Conservation (phyloP, 2,113 vertebrate genomes). For the Neopipo cinnamomea region DNA sequence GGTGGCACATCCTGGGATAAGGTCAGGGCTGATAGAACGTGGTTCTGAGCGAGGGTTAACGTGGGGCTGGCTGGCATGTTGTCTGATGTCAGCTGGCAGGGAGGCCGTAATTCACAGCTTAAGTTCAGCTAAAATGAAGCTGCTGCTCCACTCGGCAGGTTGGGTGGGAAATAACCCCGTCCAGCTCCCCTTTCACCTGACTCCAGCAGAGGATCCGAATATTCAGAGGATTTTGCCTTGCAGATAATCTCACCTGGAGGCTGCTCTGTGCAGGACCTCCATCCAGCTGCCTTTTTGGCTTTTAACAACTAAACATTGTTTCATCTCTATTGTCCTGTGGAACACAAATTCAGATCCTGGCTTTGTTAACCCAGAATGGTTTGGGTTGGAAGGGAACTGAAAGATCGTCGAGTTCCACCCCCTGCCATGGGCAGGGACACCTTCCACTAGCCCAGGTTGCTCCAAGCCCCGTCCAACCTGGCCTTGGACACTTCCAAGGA, state of each 20-base stretch:
- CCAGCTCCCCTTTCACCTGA: neutral
- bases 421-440: neutral
- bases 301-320: accelerated
- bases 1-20: neutral
- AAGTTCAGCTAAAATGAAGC: neutral
- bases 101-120: neutral
- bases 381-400: neutral
- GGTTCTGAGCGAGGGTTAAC: neutral
- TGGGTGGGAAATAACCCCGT: neutral
- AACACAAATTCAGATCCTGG: neutral
- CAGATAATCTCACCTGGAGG: neutral
- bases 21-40: accelerated
- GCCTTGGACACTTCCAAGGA: neutral
- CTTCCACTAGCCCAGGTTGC: accelerated
- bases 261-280: neutral
- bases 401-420: neutral
- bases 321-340: accelerated
- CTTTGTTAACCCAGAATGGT: neutral
- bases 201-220: neutral
- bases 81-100: neutral
- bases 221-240: neutral
- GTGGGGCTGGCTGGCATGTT: neutral
- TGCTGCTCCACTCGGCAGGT: neutral
- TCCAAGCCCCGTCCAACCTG: accelerated
- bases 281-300: neutral